Base-by-base conservation (phyloP, 2,797 vertebrate species). In the Phrynocephalus forsythii region DNA sequence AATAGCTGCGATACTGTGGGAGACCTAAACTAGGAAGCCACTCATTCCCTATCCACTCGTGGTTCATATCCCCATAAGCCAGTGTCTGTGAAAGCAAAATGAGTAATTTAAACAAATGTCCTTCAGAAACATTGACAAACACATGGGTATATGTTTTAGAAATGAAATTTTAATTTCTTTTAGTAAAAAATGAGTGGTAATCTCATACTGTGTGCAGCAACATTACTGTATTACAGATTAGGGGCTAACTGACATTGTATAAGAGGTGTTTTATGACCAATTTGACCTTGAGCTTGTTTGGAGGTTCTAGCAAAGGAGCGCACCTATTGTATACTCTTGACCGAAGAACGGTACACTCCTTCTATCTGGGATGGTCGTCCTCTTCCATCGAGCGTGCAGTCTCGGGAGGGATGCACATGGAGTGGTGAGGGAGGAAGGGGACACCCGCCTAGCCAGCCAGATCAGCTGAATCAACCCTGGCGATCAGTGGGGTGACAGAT, bases 21-120 rank as follows among this genome's bases (percentile, higher is more conserved):
- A 98, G 97, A 0, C 98, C 98, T 90, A 98, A 93, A 92, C 98
- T 97, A 89, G 98, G 98, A 78, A 98, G 96, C 98, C 98, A 98
- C 89, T 98, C 97, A 0, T 98, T 98, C 33, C 98, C 98, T 79
- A 98, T 97, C 98, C 98, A 98, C 89, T 98, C 98, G 0, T 98
- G 98, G 90, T 98, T 98, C 98, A 98, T 98, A 92, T 98, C 98
- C 52, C 98, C 98, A 1, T 98, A 98, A 38, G 97, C 98, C 93
- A 98, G 87, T 0, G 98, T 98, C 98, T 98, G 94, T 10, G 28
- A 86, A 93, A 88, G 91, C 2, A 85, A 91, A 0, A 72, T 16
- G 80, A 86, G 38, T 84, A 85, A 79, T 48, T 48, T 30, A 15
- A 86, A 26, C 20, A 88, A 72, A 88, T 83, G 66, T 28, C 30